Evolutionary conservation across 2,888 invertebrate genomes (phyloP).

Genomic region (Acleris laterana): DNA sequence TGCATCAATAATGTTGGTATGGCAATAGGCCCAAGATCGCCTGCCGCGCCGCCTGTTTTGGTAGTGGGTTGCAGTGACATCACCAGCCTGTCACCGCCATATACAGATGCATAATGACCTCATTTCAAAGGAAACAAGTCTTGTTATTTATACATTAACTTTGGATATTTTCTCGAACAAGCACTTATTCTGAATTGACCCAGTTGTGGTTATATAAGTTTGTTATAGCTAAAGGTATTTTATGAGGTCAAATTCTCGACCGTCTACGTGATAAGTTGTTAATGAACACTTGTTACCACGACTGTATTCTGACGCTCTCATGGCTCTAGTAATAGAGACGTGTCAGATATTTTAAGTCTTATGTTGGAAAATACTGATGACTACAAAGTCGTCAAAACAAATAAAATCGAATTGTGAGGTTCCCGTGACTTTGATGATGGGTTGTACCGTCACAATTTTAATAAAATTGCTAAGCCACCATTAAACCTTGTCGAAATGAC

Average conservation of each 20-base stretch:
- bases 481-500: too few species aligned
- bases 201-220: conserved; percentile 1
- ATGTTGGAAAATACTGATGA: too few species aligned
- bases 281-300: too few species aligned
- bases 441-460: too few species aligned
- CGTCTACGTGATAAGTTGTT: not conserved
- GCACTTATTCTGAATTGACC: conserved; percentile 9
- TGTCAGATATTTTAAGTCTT: too few species aligned
- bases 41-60: not conserved
- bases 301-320: too few species aligned
- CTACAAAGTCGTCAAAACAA: too few species aligned
- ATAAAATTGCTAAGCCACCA: too few species aligned
- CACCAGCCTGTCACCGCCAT: conserved; percentile 28
- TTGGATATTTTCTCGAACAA: conserved; percentile 2
- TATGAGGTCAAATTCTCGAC: not conserved
- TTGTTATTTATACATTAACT: conserved; percentile 7
- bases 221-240: not conserved
- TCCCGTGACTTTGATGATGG: too few species aligned
- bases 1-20: not conserved
- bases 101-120: conserved; percentile 26
- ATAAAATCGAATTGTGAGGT: too few species aligned
- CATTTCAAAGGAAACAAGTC: conserved; percentile 26
- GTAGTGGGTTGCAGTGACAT: conserved; percentile 28
- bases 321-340: too few species aligned
- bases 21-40: conserved; percentile 26